Conservation (phyloP, 2,888 invertebrate species). For the Amblyjoppa proteus region DNA sequence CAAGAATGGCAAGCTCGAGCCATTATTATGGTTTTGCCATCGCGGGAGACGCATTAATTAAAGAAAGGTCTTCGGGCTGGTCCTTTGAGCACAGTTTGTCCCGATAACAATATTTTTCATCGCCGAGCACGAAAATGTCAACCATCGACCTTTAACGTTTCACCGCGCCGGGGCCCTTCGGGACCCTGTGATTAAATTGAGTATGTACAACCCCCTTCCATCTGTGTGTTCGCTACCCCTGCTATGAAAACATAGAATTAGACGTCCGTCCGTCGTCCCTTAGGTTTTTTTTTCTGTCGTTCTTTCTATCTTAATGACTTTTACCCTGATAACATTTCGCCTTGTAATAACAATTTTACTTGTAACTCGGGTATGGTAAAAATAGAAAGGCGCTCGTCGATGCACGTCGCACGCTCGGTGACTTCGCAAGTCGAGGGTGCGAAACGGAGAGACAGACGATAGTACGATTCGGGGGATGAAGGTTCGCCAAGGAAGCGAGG, state of each 20-base stretch:
- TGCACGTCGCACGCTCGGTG: not conserved
- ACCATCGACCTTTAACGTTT: slow-evolving; percentile 73
- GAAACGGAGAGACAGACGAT: not conserved
- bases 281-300: slow-evolving; percentile 16
- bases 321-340: slow-evolving; percentile 75
- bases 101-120: not conserved
- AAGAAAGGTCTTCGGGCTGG: slow-evolving; percentile 70
- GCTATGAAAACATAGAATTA: slow-evolving; percentile 37
- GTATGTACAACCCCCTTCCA: not conserved
- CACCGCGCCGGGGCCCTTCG: slow-evolving; percentile 71
- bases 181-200: slow-evolving; percentile 79
- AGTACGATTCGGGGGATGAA: slow-evolving; percentile 52
- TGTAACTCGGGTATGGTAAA: not conserved
- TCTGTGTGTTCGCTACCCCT: not conserved
- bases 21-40: slow-evolving; percentile 3
- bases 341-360: slow-evolving; percentile 33
- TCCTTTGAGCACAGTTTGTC: slow-evolving; percentile 71
- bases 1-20: slow-evolving; percentile 37
- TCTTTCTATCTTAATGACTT: slow-evolving; percentile 25
- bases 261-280: not conserved
- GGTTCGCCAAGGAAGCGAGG: slow-evolving; percentile 75
- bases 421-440: slow-evolving; percentile 1
- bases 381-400: not conserved
- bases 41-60: slow-evolving; percentile 57
- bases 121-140: slow-evolving; percentile 73